These are phyloP conservation scores for Balanococcus diminutus DNA, from an alignment of 2,888 invertebrate genomes.

Conservation along the genomic window DNA sequence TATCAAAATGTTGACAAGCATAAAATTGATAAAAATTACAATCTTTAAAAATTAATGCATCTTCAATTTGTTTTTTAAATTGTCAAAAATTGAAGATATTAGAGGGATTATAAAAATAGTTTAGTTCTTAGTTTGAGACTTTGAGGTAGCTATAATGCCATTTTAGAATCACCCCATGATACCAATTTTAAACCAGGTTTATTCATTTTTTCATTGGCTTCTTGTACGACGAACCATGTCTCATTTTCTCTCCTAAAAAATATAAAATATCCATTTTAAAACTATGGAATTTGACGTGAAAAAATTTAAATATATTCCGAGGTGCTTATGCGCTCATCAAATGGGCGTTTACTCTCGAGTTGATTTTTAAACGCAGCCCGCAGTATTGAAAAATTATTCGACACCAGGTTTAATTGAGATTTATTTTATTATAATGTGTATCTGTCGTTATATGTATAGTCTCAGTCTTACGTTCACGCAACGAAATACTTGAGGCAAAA, in stretches of 20 bases:
- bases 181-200: no score
- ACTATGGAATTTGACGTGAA: not conserved
- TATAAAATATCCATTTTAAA: not conserved
- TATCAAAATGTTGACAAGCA: no score
- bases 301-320: not conserved
- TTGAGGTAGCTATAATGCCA: no score
- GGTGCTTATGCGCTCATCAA: not conserved
- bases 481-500: not conserved
- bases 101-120: no score
- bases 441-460: no score
- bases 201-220: no score
- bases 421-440: conserved; percentile 22
- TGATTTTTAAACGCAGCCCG: not conserved
- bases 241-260: not conserved
- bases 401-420: conserved; percentile 7
- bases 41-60: no score
- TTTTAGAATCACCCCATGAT: no score
- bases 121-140: no score
- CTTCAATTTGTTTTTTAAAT: no score
- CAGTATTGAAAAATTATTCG: not conserved
- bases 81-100: no score
- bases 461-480: conserved; percentile 3
- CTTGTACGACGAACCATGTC: not conserved
- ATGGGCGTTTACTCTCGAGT: not conserved
- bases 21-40: no score